Evolutionary conservation across 1,140 invertebrate species (phyloP).

Genomic region (Papilio polyxenes): DNA sequence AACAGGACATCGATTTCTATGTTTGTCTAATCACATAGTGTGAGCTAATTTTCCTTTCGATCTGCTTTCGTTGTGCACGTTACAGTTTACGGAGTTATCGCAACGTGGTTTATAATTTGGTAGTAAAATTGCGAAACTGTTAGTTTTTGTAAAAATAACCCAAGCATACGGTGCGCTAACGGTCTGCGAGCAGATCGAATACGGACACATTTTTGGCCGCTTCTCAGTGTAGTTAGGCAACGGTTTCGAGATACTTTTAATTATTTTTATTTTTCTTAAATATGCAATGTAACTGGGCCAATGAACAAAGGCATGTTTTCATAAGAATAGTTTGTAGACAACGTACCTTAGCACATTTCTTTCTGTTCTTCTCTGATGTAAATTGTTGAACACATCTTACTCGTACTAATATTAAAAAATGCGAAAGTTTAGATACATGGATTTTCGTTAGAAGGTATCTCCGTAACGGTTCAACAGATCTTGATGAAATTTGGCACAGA

Average conservation of each 20-base stretch:
- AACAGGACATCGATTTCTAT: constrained; percentile 7
- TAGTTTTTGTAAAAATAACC: constrained; percentile 29
- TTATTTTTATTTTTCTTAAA: constrained; percentile 26
- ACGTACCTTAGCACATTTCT: background rate
- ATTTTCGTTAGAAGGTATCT: no score
- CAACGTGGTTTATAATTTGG: constrained; percentile 34
- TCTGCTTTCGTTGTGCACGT: constrained; percentile 25
- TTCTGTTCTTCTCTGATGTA: background rate
- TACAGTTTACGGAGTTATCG: constrained; percentile 23
- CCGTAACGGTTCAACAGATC: no score
- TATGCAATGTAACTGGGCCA: constrained; percentile 10
- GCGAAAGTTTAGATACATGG: no score
- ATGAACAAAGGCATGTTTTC: constrained; percentile 20
- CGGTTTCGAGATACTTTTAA: constrained; percentile 32
- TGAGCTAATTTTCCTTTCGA: constrained; percentile 4
- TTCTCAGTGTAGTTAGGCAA: constrained; percentile 10
- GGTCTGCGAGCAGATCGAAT: constrained; percentile 27
- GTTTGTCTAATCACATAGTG: background rate
- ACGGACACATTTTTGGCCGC: constrained; percentile 14
- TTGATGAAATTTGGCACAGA: no score
- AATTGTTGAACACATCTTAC: background rate
- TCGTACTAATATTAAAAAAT: no score
- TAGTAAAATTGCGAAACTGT: constrained; percentile 33
- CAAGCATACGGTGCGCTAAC: constrained; percentile 4
- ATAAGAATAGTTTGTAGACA: constrained; percentile 3